Evolutionary conservation across 2,797 vertebrate species (phyloP).

Genomic region (Zalophus californianus): DNA sequence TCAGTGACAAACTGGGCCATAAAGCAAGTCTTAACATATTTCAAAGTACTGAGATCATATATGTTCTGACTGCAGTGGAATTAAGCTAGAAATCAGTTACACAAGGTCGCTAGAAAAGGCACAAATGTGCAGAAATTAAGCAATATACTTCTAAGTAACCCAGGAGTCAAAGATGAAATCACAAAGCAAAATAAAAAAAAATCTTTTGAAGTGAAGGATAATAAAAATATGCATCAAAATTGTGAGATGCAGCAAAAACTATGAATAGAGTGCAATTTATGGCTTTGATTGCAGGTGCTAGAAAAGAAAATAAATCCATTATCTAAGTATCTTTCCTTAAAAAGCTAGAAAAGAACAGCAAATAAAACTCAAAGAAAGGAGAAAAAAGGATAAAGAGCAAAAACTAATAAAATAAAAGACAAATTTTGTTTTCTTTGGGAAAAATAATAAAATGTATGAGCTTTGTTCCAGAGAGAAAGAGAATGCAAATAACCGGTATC

Average conservation of each 20-base stretch:
- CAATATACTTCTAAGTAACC: neutral
- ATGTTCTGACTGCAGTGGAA: neutral
- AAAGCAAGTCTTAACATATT: neutral
- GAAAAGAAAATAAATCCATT: neutral
- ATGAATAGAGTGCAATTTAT: neutral
- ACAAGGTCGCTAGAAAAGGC: neutral
- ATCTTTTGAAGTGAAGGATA: neutral
- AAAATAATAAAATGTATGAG: neutral
- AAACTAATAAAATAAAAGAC: neutral
- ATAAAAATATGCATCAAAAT: neutral
- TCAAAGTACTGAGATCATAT: neutral
- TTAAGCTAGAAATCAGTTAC: neutral
- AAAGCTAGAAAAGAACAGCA: neutral
- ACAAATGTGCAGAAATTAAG: neutral
- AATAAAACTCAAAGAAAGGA: neutral
- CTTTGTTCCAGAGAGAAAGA: neutral
- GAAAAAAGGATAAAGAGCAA: neutral
- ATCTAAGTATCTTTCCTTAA: neutral
- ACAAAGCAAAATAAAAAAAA: neutral
- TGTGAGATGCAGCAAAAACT: neutral
- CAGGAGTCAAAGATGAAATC: neutral
- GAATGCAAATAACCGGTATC: neutral
- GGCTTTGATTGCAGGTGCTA: neutral
- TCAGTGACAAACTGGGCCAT: neutral
- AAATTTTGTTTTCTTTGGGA: neutral